A percentile compares a stretch with the other conserved stretches of the same genome.
Conservation (phyloP, 2,888 invertebrate genomes). For the Sphecodes monilicornis region DNA sequence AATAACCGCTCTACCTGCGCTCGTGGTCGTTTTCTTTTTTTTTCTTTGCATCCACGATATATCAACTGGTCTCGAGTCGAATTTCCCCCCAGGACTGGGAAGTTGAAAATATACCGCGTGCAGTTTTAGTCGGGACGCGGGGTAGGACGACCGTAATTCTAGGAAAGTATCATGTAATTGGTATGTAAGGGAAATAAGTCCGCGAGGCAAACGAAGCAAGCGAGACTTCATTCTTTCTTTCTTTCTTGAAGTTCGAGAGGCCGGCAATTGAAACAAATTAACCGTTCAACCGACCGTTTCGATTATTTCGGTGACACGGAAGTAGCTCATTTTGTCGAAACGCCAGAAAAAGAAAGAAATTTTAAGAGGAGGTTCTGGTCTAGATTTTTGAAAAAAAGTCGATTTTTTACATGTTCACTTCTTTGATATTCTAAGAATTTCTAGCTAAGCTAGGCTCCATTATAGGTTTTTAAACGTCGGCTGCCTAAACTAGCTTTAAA, state of each 20-base stretch:
- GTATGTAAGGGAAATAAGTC: constrained; percentile 11
- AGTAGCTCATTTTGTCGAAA: neutral
- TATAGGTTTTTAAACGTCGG: no score
- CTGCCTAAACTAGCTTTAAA: no score
- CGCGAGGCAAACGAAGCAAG: neutral
- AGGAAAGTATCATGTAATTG: constrained; percentile 50
- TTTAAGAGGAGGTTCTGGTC: neutral
- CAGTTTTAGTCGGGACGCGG: constrained; percentile 19
- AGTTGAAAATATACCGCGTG: constrained; percentile 28
- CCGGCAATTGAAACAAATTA: neutral
- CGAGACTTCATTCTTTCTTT: neutral
- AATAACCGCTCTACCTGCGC: neutral
- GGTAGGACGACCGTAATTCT: constrained; percentile 17
- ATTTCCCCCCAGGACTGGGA: constrained; percentile 29
- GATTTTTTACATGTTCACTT: neutral
- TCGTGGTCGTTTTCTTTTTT: neutral
- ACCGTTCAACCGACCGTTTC: neutral
- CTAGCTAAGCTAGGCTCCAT: no score
- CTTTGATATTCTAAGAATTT: neutral
- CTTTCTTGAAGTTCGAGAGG: neutral
- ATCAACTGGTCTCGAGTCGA: constrained; percentile 45
- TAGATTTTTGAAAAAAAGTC: neutral
- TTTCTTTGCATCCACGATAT: constrained; percentile 37
- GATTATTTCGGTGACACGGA: neutral
- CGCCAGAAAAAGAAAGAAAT: neutral